Base-by-base conservation (phyloP, 2,797 vertebrate genomes). In the Pipistrellus kuhlii region DNA sequence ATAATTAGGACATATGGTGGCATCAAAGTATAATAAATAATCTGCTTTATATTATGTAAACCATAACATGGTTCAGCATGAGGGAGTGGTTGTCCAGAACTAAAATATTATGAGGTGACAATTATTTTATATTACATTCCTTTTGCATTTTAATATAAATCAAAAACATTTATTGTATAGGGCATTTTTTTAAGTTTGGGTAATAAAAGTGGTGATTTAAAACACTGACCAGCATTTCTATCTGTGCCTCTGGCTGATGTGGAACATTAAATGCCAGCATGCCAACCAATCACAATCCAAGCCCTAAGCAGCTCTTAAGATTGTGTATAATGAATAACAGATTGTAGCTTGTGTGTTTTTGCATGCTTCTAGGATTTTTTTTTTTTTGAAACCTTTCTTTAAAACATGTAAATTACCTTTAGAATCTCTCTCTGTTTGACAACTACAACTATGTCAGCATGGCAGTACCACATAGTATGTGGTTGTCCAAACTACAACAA, bases 121-220 rank as follows among this genome's bases (percentile, higher is more conserved):
- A 96, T 82, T 96, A 90, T 95, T 98, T 98, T 96, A 97, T 88
- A 95, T 97, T 97, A 93, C 82, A 97, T 97, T 96, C 94, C 92
- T 97, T 95, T 96, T 62, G 59, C 32, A 94, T 95, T 97, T 90
- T 94, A 97, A 91, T 92, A 87, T 94, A 91, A 97, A 95, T 90
- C 93, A 95, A 38, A 80, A 95, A 73, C 71, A 84, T 94, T 97
- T 97, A 92, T 92, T 89, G 4, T 89, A 30, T 62, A 23, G 94
- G 23, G 41, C 85, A 95, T 17, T 77, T 87, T 87, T 95, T 25
- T 88, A 85, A 96, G 41, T 93, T 95, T 93, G 7, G 41, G 78
- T 96, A 96, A 97, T 97, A 88, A 95, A 95, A 87, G 30, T 73
- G 66, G 88, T 91, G 59, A 82, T 88, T 91, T 85, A 93, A 97